Base-by-base conservation (phyloP, 2,888 invertebrate genomes). In the Chironomus riparius region DNA sequence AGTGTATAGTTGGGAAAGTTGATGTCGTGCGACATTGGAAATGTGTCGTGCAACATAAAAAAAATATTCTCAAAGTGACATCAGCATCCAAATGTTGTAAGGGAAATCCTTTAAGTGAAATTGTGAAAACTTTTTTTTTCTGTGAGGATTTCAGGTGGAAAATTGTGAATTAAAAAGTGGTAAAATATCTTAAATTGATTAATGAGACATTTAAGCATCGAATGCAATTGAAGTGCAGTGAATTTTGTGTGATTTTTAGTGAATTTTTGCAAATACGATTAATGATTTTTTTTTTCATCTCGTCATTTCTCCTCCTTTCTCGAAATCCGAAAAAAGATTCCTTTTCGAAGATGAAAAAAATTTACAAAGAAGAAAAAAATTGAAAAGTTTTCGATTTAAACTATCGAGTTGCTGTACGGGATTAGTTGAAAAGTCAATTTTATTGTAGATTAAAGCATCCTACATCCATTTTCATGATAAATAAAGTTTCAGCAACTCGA, bases 101-200 rank as follows among this genome's bases (percentile, higher is more conserved):
- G 74, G 74, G 74, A 74, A 74, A 74, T 74, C 74, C 74, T 74
- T 74, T 68, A 74, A 74, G 74, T 74, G 74, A 68, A 74, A 56
- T 56, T 28, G 68, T 65, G 65, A 68, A 74, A 74, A 74, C 6
- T 56, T 62, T 74, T 38, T 38, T 38, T 74, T 74, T 74, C 74
- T 74, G 18, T 47, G 74, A 68, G 74, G 68, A 74, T 74, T 74
- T 74, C 74, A 12, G n/a, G 65, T 65, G 70, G 68, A 74, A 68
- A 47, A 10, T 68, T 68, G 74, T 74, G 62, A 74, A 74, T 74
- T 74, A 74, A 74, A 62, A 48, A 74, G 74, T 74, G 74, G 62
- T 61, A 74, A 74, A 68, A 1, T 18, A 47, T 47, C 12, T 12
- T 24, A 6, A 74, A 68, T 22, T 6, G 22, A 5, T 21, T 15